phyloP scores from a whole-genome alignment of 2,113 vertebrate species.

The Merops nubicus region DNA sequence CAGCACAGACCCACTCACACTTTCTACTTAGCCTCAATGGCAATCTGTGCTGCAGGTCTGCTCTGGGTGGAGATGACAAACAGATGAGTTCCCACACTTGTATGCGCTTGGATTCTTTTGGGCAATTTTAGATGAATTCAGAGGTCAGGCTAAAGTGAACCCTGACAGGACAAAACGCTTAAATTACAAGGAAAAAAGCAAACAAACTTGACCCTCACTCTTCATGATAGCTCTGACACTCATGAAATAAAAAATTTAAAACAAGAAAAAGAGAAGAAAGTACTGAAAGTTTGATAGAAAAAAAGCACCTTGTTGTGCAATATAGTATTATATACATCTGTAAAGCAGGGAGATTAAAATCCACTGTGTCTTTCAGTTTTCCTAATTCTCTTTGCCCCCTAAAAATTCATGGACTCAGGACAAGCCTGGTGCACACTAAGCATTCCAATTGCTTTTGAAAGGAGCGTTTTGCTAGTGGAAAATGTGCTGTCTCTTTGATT shows the following conservation, averaged over 20 bases:
- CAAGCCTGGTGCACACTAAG: neutral
- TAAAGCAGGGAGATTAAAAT: neutral
- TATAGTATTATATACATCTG: neutral
- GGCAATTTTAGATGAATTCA: conserved; percentile 65
- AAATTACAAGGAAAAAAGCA: conserved; percentile 70
- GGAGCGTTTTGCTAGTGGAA: conserved; percentile 32
- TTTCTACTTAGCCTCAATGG: neutral
- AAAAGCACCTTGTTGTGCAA: neutral
- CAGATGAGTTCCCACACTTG: conserved; percentile 55
- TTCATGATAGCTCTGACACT: neutral
- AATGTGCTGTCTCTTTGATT: conserved; percentile 67
- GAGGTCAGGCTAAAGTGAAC: conserved; percentile 64
- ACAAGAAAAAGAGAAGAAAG: neutral
- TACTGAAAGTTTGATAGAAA: neutral
- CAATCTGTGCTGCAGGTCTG: neutral
- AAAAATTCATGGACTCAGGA: neutral
- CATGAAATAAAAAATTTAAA: neutral
- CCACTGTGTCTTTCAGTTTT: neutral
- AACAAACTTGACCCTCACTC: conserved; percentile 66
- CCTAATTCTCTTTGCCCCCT: neutral
- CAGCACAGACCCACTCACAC: neutral
- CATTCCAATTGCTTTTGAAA: conserved; percentile 58
- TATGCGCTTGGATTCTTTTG: conserved; percentile 34
- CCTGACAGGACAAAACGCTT: conserved; percentile 46
- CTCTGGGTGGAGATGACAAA: conserved; percentile 26